A percentile compares a stretch with the other conserved stretches of the same genome.
Conservation (phyloP, 2,888 invertebrate species). For the Dicycla oo region DNA sequence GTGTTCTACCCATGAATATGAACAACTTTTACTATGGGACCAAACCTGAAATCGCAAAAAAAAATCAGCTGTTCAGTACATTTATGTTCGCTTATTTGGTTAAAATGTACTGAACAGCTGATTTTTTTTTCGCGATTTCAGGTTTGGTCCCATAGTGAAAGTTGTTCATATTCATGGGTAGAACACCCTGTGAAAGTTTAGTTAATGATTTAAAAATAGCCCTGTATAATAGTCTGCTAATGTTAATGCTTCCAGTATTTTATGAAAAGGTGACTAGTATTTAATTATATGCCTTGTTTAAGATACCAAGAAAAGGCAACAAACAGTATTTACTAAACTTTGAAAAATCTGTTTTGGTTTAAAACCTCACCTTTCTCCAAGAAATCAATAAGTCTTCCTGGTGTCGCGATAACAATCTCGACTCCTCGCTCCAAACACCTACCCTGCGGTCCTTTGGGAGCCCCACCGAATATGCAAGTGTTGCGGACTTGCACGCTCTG, state of each 20-base stretch:
- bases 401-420: slow-evolving; percentile 98
- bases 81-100: no score
- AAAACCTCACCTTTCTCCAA: slow-evolving; percentile 92
- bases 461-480: slow-evolving; percentile 99
- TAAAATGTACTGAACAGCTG: no score
- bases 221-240: not conserved
- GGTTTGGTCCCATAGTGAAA: no score
- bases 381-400: slow-evolving; percentile 98
- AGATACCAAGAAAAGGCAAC: slow-evolving; percentile 3
- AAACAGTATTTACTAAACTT: not conserved
- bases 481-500: slow-evolving; percentile 96
- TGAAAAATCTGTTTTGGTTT: no score
- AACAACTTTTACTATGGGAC: no score
- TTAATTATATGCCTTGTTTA: not conserved
- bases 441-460: slow-evolving; percentile 98
- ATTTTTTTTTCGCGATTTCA: no score
- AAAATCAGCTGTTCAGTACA: no score
- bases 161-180: no score
- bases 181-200: no score
- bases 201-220: no score
- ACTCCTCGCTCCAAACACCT: slow-evolving; percentile 96
- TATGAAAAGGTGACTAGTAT: not conserved
- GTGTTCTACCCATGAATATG: no score
- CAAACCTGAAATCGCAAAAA: no score
- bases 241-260: not conserved